Conservation (phyloP, 2,888 invertebrate species). For the Acronicta aceris region DNA sequence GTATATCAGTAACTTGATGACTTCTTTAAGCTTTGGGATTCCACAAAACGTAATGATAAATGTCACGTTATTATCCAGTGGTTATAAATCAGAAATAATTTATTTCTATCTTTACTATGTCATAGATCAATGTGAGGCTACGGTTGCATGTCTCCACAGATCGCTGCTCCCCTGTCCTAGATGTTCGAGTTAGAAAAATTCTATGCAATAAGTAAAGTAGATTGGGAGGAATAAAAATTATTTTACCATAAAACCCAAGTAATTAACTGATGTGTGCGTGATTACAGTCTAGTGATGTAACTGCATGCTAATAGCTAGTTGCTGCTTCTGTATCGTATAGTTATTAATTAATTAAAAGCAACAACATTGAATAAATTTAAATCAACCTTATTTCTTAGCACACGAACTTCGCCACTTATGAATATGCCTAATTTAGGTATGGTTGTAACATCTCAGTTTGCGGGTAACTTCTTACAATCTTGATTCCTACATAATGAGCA, state of each 20-base stretch:
- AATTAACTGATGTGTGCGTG: slow-evolving; percentile 7
- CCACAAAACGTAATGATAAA: too few relatives aligned
- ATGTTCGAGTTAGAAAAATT: not conserved
- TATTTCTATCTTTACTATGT: too few relatives aligned
- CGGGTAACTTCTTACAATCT: slow-evolving; percentile 49
- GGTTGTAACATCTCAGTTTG: slow-evolving; percentile 46
- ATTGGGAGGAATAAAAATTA: slow-evolving; percentile 22
- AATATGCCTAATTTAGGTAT: slow-evolving; percentile 42
- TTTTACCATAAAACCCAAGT: slow-evolving; percentile 22
- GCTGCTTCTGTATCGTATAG: slow-evolving; percentile 17
- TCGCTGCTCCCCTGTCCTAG: not conserved
- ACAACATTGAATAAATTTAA: slow-evolving; percentile 39
- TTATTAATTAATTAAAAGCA: slow-evolving; percentile 44
- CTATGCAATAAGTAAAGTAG: not conserved
- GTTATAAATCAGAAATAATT: too few relatives aligned
- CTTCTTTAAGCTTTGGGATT: too few relatives aligned
- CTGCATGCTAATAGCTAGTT: not conserved
- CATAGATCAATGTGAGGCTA: too few relatives aligned
- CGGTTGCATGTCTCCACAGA: not conserved
- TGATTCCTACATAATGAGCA: slow-evolving; percentile 56
- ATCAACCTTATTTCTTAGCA: slow-evolving; percentile 52
- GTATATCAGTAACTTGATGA: too few relatives aligned
- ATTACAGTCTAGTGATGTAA: slow-evolving; percentile 26
- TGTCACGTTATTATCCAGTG: too few relatives aligned
- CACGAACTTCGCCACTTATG: slow-evolving; percentile 46